Evolutionary conservation across 2,888 invertebrate genomes (phyloP), one percentile per base, ranked within the genome.

Genomic region (Bombylius major): DNA sequence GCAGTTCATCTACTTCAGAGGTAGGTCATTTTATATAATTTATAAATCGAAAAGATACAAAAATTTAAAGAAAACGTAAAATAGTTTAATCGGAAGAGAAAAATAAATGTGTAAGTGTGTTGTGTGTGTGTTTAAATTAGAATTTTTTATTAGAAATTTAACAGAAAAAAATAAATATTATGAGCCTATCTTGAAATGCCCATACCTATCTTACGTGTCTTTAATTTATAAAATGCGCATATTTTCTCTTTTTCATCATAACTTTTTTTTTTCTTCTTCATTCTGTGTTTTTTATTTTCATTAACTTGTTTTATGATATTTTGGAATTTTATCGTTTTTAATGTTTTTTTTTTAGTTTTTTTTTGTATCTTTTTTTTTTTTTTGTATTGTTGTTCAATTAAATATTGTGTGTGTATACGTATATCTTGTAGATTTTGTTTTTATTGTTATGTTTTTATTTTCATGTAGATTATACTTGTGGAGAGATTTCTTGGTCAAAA

Each of bases 1-100:
- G 50, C 52, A 56, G 46, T 56, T 56, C 46, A 56, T 53, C 39
- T 56, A 56, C 23, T 53, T 56, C 31, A 44, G 50, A 56, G 53
- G 56, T 56, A 56, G 4, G 36, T 23, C 23, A 23, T 23, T 3
- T 23, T 23, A 23, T 23, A 23, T 23, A 1, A 23, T 23, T 23
- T 23, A 23, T 23, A 23, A n/a, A 23, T 23, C 23, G 23, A 23
- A 42, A 39, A 47, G 4, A 47, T 4, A 44, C 12, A 44, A 5
- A 44, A 5, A 44, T 11, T 12, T 4, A 44, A 13, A 44, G 23
- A 14, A 23, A 23, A 7, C 36, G 45, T 48, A 42, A 23, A 23
- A 23, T 23, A 23, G 23, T 23, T 23, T 23, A 1, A 23, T 23
- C 23, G 23, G 23, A 23, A 23, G 23, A 23, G 23, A 23, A 23